phyloP scores from a whole-genome alignment of 2,113 vertebrate species.

The Syngnathoides biaculeatus region DNA sequence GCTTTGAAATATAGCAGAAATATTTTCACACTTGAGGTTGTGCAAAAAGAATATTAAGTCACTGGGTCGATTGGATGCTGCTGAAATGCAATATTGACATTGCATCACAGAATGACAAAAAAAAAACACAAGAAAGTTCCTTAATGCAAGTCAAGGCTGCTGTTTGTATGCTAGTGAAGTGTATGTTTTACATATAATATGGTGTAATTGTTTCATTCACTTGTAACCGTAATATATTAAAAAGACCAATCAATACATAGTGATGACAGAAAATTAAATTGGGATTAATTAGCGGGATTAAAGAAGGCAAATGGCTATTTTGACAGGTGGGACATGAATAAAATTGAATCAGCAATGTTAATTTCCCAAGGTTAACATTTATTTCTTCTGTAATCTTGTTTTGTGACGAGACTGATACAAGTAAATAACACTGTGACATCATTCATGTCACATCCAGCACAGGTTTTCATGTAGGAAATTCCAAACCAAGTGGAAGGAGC shows the following conservation, averaged over 20 bases:
- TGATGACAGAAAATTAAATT: not conserved
- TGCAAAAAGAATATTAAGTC: slow-evolving; percentile 45
- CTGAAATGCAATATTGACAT: slow-evolving; percentile 15
- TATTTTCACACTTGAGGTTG: slow-evolving; percentile 37
- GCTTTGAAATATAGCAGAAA: slow-evolving; percentile 49
- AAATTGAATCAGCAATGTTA: not conserved
- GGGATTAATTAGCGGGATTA: not conserved
- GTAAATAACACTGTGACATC: not conserved
- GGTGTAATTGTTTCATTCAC: too few relatives aligned
- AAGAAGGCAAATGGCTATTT: slow-evolving; percentile 4
- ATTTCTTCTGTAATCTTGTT: not conserved
- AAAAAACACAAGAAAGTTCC: not conserved
- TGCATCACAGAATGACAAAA: slow-evolving; percentile 11
- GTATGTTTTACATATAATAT: too few relatives aligned
- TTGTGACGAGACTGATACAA: slow-evolving; percentile 1
- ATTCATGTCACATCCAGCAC: too few relatives aligned
- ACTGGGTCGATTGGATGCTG: slow-evolving; percentile 9
- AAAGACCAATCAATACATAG: slow-evolving; percentile 1
- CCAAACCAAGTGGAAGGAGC: too few relatives aligned
- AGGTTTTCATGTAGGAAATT: too few relatives aligned
- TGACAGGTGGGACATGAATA: not conserved
- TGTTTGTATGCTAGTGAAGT: too few relatives aligned
- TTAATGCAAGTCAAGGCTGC: not conserved
- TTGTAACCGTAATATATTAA: not conserved
- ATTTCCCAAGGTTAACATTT: too few relatives aligned